Percentiles rank a stretch among this genome's conserved stretches.
These are phyloP conservation scores for Hemistola chrysoprasaria DNA, from an alignment of 2,888 invertebrate genomes.

Conservation along the genomic window DNA sequence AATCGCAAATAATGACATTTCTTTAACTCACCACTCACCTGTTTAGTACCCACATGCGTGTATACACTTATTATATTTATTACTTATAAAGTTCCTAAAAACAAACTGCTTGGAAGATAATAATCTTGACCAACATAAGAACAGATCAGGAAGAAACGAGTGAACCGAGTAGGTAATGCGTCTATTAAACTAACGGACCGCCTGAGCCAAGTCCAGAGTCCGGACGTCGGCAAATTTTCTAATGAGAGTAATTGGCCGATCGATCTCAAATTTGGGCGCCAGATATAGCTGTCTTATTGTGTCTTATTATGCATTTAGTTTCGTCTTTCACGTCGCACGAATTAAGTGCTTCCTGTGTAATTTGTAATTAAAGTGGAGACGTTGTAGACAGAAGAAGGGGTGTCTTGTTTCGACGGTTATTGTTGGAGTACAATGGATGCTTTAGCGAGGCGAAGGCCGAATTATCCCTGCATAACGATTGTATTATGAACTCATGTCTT, in stretches of 20 bases:
- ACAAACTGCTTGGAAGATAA: too few species aligned
- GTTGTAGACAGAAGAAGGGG: slow-evolving; percentile 57
- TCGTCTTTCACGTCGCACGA: slow-evolving; percentile 22
- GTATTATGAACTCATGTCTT: slow-evolving; percentile 50
- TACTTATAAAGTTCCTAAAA: too few species aligned
- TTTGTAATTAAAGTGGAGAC: slow-evolving; percentile 58
- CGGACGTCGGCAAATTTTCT: slow-evolving; percentile 44
- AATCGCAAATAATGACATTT: slow-evolving; percentile 24
- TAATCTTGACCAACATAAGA: background rate
- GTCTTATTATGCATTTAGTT: slow-evolving; percentile 6
- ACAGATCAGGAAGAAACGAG: slow-evolving; percentile 1
- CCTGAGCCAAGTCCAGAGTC: slow-evolving; percentile 41
- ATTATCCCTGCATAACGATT: slow-evolving; percentile 67
- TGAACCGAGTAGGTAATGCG: slow-evolving; percentile 28
- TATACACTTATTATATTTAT: too few species aligned
- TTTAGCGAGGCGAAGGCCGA: slow-evolving; percentile 76
- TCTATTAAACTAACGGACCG: slow-evolving; percentile 46
- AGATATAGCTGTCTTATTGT: slow-evolving; percentile 3
- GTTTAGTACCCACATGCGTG: too few species aligned
- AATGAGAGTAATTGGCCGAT: slow-evolving; percentile 43
- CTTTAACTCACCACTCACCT: background rate
- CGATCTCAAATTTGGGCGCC: slow-evolving; percentile 32
- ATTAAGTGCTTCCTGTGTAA: slow-evolving; percentile 45
- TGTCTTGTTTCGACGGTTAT: slow-evolving; percentile 76
- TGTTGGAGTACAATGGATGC: slow-evolving; percentile 69